Percentiles rank a stretch among this genome's conserved stretches.
These are phyloP conservation scores for Sceloporus undulatus DNA, from an alignment of 2,113 vertebrate species.

Conservation along the genomic window DNA sequence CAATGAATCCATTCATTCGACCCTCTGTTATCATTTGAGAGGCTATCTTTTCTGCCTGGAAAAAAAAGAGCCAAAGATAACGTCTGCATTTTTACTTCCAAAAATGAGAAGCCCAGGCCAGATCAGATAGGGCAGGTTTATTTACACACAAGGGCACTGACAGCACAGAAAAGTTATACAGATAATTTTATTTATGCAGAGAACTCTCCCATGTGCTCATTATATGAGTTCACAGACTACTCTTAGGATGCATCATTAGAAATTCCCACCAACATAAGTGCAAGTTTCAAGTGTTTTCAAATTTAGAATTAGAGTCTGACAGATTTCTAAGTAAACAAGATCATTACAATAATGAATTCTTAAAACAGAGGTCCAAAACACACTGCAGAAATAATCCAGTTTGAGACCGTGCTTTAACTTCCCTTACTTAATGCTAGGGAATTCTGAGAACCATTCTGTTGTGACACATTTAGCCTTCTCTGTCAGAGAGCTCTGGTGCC, in stretches of 20 bases:
- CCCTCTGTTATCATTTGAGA: conserved; percentile 99
- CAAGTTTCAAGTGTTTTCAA: neutral
- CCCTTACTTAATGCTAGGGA: too few species aligned
- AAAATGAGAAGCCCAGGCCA: neutral
- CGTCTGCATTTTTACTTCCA: neutral
- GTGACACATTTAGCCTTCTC: too few species aligned
- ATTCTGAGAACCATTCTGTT: too few species aligned
- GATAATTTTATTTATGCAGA: neutral
- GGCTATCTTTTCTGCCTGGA: conserved; percentile 97
- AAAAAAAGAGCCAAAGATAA: neutral
- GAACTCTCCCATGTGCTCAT: neutral
- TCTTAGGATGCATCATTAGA: neutral
- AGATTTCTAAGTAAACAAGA: neutral
- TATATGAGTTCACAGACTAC: neutral
- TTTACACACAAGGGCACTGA: neutral
- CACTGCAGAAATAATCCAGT: too few species aligned
- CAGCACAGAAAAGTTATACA: neutral
- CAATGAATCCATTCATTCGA: conserved; percentile 98
- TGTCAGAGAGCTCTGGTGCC: too few species aligned
- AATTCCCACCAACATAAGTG: too few species aligned
- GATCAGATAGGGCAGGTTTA: neutral
- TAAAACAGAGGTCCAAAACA: too few species aligned
- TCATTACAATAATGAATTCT: neutral
- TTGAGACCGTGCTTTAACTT: too few species aligned
- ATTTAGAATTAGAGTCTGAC: neutral